phyloP scores from a whole-genome alignment of 2,113 vertebrate species.

The Pagrus major region DNA sequence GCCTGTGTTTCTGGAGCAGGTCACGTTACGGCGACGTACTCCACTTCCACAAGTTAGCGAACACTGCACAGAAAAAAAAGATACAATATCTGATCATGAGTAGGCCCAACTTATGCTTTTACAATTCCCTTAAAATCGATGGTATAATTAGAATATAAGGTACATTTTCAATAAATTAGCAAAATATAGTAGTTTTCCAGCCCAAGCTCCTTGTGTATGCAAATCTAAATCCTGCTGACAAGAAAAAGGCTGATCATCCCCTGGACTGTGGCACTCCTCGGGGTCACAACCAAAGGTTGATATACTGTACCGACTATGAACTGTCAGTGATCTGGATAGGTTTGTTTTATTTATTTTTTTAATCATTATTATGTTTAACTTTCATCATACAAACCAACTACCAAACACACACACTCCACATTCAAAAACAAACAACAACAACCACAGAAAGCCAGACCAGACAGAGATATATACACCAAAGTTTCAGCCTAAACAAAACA shows the following conservation, averaged over 20 bases:
- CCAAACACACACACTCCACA: too few species aligned
- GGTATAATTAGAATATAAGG: too few species aligned
- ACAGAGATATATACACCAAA: too few species aligned
- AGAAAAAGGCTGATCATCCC: background rate
- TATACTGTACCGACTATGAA: too few species aligned
- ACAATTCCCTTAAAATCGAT: background rate
- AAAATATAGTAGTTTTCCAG: background rate
- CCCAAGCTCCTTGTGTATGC: background rate
- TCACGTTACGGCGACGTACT: slow-evolving; percentile 79
- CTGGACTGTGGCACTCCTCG: background rate
- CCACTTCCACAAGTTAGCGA: slow-evolving; percentile 89
- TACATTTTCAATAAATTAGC: background rate
- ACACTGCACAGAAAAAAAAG: slow-evolving; percentile 84
- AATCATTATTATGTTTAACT: too few species aligned
- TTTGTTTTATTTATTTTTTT: too few species aligned
- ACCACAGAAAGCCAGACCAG: too few species aligned
- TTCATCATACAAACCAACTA: too few species aligned
- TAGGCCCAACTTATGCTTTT: too few species aligned
- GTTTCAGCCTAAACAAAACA: too few species aligned
- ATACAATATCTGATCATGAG: background rate
- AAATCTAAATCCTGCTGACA: background rate
- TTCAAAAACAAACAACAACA: too few species aligned
- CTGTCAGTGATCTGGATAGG: too few species aligned
- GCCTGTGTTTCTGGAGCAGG: slow-evolving; percentile 85
- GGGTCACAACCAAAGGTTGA: background rate